These are phyloP conservation scores for Erethizon dorsatum DNA, from an alignment of 2,797 vertebrate species.

Conservation along the genomic window DNA sequence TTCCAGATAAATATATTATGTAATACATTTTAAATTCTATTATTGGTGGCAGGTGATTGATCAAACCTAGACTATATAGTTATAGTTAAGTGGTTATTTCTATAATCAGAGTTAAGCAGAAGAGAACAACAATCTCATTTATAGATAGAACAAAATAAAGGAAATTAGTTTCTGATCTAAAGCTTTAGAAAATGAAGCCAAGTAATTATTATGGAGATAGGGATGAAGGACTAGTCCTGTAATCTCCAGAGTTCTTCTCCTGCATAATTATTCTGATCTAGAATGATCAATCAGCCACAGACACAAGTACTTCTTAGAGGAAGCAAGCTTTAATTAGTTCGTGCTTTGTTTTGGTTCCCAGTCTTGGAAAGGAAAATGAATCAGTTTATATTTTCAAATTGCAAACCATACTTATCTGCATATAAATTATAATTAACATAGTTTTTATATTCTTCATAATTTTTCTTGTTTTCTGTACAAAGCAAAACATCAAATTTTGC, in stretches of 20 bases:
- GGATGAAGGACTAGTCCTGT: conserved; percentile 19
- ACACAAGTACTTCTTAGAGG: conserved; percentile 37
- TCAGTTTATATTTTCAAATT: conserved; percentile 52
- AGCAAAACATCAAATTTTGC: background rate
- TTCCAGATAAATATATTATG: conserved; percentile 46
- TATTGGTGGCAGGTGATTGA: conserved; percentile 58
- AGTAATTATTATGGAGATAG: conserved; percentile 68
- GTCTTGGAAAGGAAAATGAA: conserved; percentile 33
- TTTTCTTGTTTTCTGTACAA: conserved; percentile 19
- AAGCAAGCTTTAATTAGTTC: conserved; percentile 63
- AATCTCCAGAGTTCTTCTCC: background rate
- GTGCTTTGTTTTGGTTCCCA: conserved; percentile 36
- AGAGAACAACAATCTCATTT: conserved; percentile 74
- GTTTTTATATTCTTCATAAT: background rate
- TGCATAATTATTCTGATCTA: conserved; percentile 59
- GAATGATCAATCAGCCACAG: conserved; percentile 19
- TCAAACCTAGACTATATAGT: conserved; percentile 67
- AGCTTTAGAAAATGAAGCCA: conserved; percentile 75
- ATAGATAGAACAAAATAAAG: conserved; percentile 73
- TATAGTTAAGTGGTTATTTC: conserved; percentile 64
- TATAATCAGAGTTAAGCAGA: conserved; percentile 75
- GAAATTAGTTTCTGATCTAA: conserved; percentile 76
- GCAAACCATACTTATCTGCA: background rate
- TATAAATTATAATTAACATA: conserved; percentile 34
- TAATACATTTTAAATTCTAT: conserved; percentile 44